Percentiles rank a stretch among this genome's conserved stretches.
phyloP scores from a whole-genome alignment of 2,113 vertebrate species.

The Semnornis frantzii region DNA sequence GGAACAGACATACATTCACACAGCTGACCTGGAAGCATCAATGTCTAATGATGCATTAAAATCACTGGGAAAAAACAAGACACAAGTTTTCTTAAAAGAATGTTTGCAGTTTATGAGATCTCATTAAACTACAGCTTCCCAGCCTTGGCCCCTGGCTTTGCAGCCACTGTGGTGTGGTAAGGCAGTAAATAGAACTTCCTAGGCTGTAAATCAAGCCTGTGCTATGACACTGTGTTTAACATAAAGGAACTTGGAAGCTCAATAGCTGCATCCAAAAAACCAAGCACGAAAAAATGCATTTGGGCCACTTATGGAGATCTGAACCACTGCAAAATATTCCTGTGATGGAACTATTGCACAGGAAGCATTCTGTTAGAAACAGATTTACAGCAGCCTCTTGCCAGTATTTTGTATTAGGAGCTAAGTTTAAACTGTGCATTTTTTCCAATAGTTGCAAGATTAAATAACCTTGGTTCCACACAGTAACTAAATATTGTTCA shows the following conservation, averaged over 20 bases:
- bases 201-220: conserved; percentile 6
- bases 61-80: neutral
- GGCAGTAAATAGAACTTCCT: neutral
- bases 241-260: neutral
- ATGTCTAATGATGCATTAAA: neutral
- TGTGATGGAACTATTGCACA: neutral
- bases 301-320: neutral
- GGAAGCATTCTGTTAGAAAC: neutral
- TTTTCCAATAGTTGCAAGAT: conserved; percentile 16
- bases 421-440: conserved; percentile 3
- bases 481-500: neutral
- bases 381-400: neutral
- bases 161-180: neutral
- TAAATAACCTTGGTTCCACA: neutral
- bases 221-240: neutral
- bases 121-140: neutral
- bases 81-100: neutral
- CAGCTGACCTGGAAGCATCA: neutral
- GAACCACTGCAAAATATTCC: conserved; percentile 2
- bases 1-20: neutral
- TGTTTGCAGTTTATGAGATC: neutral
- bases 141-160: neutral
- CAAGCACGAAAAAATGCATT: neutral
- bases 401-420: conserved; percentile 5
- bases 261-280: neutral